A percentile compares a stretch with the other conserved stretches of the same genome.
phyloP scores from a whole-genome alignment of 1,140 invertebrate genomes.

The Penaeus japonicus region DNA sequence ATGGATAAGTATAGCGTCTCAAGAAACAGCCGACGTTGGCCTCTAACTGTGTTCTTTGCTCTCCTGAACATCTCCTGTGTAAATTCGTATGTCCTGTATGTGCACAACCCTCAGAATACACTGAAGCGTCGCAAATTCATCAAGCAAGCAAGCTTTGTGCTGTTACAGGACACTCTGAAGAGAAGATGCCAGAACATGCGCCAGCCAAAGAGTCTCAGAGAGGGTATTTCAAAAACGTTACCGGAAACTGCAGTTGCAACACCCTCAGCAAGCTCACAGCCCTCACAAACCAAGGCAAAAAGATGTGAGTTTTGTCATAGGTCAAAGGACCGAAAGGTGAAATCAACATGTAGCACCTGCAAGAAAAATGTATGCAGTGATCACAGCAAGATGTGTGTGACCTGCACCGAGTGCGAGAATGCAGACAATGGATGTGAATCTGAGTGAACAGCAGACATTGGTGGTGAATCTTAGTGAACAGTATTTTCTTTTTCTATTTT shows the following conservation, averaged over 20 bases:
- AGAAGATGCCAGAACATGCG: slow-evolving; percentile 18
- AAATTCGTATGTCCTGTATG: slow-evolving; percentile 24
- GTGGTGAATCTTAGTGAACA: neutral
- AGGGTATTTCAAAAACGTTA: slow-evolving; percentile 16
- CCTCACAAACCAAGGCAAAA: slow-evolving; percentile 23
- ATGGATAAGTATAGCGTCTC: slow-evolving; percentile 37
- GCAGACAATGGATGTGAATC: neutral
- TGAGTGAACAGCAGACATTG: neutral
- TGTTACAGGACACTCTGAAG: slow-evolving; percentile 24
- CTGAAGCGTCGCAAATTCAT: slow-evolving; percentile 34
- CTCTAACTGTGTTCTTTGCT: slow-evolving; percentile 56
- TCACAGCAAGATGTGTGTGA: slow-evolving; percentile 8
- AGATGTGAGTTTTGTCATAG: slow-evolving; percentile 33
- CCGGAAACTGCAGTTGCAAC: neutral
- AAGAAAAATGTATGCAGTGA: slow-evolving; percentile 32
- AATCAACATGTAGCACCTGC: slow-evolving; percentile 23
- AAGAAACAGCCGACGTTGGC: slow-evolving; percentile 44
- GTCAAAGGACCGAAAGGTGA: slow-evolving; percentile 28
- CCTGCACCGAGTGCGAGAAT: neutral
- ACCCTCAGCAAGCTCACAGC: too few relatives aligned
- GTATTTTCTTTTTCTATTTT: too few relatives aligned
- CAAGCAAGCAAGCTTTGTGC: neutral
- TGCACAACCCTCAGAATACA: slow-evolving; percentile 21
- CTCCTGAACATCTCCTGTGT: slow-evolving; percentile 50
- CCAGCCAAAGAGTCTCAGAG: too few relatives aligned